A percentile compares a stretch with the other conserved stretches of the same genome.
phyloP scores from a whole-genome alignment of 2,888 invertebrate species.

The Coecobrya sp. region DNA sequence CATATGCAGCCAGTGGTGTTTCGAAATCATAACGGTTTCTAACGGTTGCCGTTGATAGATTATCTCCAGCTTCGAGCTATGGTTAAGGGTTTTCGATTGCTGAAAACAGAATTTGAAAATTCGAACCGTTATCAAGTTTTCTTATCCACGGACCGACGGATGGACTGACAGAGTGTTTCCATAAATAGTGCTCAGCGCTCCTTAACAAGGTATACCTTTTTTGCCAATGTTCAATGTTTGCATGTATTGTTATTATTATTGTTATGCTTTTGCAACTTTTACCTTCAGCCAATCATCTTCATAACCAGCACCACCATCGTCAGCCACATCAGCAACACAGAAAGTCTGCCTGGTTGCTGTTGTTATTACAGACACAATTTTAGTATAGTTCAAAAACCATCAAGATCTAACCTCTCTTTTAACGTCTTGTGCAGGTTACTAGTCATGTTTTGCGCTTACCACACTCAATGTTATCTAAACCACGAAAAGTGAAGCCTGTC shows the following conservation, averaged over 20 bases:
- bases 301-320: not conserved
- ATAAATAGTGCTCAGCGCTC: too few species aligned
- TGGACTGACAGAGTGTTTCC: too few species aligned
- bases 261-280: not conserved
- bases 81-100: too few species aligned
- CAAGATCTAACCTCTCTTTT: not conserved
- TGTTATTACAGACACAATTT: not conserved
- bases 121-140: too few species aligned
- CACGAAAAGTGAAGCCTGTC: not conserved
- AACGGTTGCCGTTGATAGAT: too few species aligned
- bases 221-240: not conserved
- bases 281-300: slow-evolving; percentile 6
- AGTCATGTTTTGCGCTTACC: not conserved
- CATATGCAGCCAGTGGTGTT: too few species aligned
- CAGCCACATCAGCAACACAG: not conserved
- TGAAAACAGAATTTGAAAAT: too few species aligned
- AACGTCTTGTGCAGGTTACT: not conserved
- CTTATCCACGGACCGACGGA: too few species aligned
- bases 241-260: slow-evolving; percentile 31
- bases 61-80: too few species aligned
- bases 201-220: slow-evolving; percentile 4
- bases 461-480: not conserved
- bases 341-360: not conserved
- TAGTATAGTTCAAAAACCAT: not conserved
- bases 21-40: too few species aligned